Base-by-base conservation (phyloP, 2,888 invertebrate genomes). In the Suillia variegata region DNA sequence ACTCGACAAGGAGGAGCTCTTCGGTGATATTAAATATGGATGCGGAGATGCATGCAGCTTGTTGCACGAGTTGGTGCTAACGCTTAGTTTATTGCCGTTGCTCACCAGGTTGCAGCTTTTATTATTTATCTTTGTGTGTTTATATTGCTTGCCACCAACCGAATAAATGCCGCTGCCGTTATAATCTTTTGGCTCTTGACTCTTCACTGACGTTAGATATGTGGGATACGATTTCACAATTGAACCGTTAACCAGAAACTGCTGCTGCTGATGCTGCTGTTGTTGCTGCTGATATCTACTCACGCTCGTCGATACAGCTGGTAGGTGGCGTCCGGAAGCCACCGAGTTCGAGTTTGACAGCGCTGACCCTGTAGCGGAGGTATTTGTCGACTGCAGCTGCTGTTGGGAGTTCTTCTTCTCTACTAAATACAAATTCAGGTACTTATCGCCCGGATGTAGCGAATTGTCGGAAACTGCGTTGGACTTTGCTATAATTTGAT, bases 391-490 rank as follows among this genome's bases (percentile, higher is more conserved):
- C n/a, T n/a, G n/a, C n/a, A n/a, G n/a, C n/a, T n/a, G n/a, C n/a
- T n/a, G 77, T 58, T 76, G 61, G 52, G 77, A 74, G 52, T 71
- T 76, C 66, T 79, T 79, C 67, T 80, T 81, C 64, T 81, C 80
- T 51, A 80, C 80, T 58, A 81, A 63, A 68, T 81, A 81, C 65
- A 80, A 71, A 64, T 78, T 81, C 21, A 80, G 67, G 67, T 80
- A 81, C 67, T 80, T 81, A 63, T 81, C 80, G 47, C 79, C 80
- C 57, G 81, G 81, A 71, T 81, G 79, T 65, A 81, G 64, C 10
- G 81, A 81, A 48, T 81, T 81, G 54, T 81, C 81, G 1, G 81
- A 81, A 12, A 81, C 81, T 2, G 81, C 80, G 71, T 81, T 81
- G 55, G 81, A 79, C 62, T 81, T 81, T 21, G 76, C 75, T 58